Percentiles rank a stretch among this genome's conserved stretches.
Evolutionary conservation across 2,888 invertebrate species (phyloP).

Genomic region (Drosophila kuntzei): DNA sequence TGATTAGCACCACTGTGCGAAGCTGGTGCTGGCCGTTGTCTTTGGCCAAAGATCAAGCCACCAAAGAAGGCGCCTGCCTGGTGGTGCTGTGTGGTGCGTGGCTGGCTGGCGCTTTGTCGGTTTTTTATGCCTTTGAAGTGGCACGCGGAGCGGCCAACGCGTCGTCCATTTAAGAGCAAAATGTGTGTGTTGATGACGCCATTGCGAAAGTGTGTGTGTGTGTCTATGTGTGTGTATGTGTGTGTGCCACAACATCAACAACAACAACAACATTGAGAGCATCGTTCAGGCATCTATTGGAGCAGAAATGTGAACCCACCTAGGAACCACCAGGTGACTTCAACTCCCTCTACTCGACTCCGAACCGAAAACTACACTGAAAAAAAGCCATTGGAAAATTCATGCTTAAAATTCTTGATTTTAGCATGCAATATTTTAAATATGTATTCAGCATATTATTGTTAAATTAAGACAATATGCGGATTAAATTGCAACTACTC

Average conservation of each 20-base stretch:
- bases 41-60: constrained; percentile 77
- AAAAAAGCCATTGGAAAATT: no score
- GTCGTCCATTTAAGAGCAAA: constrained; percentile 72
- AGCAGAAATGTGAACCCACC: constrained; percentile 78
- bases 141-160: constrained; percentile 66
- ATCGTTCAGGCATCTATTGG: constrained; percentile 65
- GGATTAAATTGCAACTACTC: no score
- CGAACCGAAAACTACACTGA: constrained; percentile 18
- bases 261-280: constrained; percentile 59
- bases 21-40: constrained; percentile 28
- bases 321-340: constrained; percentile 52
- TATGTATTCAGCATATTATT: no score
- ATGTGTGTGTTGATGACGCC: constrained; percentile 75
- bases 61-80: constrained; percentile 72
- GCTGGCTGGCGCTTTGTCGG: constrained; percentile 69
- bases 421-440: no score
- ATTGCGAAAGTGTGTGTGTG: constrained; percentile 42
- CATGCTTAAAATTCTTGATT: no score
- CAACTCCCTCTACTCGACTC: constrained; percentile 24
- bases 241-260: constrained; percentile 39
- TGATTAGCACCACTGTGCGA: constrained; percentile 2
- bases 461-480: no score
- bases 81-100: constrained; percentile 45
- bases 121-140: constrained; percentile 73
- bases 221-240: constrained; percentile 34